These are phyloP conservation scores for Patagioenas fasciata DNA, from an alignment of 2,113 vertebrate genomes.

Conservation along the genomic window DNA sequence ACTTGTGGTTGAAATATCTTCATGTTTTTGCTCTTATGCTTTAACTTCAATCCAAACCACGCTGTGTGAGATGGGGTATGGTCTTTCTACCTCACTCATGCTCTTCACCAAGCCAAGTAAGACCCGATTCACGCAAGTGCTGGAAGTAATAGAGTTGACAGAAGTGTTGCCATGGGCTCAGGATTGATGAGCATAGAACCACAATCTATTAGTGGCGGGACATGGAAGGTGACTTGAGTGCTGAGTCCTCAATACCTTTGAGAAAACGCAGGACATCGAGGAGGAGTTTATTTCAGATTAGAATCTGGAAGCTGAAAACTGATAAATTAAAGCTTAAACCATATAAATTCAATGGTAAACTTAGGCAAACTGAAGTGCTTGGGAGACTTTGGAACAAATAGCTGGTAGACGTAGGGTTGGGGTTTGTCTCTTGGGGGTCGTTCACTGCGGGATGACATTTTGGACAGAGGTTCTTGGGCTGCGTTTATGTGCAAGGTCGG, in stretches of 20 bases:
- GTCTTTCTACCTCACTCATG: background rate
- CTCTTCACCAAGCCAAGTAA: background rate
- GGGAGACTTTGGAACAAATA: background rate
- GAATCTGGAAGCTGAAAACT: background rate
- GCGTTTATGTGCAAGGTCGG: background rate
- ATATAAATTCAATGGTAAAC: background rate
- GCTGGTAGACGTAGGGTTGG: fast-evolving
- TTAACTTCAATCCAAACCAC: background rate
- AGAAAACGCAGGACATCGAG: background rate
- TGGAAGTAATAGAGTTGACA: background rate
- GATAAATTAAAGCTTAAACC: background rate
- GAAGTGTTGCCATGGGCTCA: background rate
- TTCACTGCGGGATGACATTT: background rate
- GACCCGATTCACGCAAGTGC: fast-evolving
- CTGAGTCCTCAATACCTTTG: background rate
- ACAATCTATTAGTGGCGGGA: background rate
- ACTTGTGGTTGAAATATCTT: background rate
- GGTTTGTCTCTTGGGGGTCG: background rate
- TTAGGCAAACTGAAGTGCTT: background rate
- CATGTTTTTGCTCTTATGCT: background rate
- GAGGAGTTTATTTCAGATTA: background rate
- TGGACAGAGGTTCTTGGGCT: background rate
- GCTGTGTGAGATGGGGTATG: background rate
- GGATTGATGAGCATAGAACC: background rate
- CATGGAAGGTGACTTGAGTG: background rate